phyloP scores from a whole-genome alignment of 2,113 vertebrate genomes.

The Alces alces region DNA sequence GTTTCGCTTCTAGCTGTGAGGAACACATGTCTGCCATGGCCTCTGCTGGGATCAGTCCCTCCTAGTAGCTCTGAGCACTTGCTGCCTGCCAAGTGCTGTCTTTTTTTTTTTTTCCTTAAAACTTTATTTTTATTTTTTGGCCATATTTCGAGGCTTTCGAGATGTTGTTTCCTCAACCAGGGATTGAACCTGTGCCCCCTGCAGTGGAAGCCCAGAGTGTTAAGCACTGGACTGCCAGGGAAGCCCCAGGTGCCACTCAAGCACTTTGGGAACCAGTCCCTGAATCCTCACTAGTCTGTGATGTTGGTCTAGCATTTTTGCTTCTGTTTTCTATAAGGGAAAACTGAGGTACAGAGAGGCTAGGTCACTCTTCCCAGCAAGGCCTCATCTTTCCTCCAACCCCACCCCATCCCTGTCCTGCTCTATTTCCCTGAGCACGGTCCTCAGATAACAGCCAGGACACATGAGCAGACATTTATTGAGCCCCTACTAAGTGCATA shows the following conservation, averaged over 20 bases:
- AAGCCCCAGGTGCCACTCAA: too few relatives aligned
- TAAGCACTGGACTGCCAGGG: not conserved
- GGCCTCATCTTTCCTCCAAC: not conserved
- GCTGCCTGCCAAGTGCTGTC: not conserved
- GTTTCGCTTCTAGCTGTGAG: not conserved
- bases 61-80: rapidly evolving
- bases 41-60: rapidly evolving
- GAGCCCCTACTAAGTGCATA: not conserved
- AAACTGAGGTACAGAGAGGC: not conserved
- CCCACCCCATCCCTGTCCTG: not conserved
- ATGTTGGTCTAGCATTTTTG: rapidly evolving
- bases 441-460: not conserved
- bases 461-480: not conserved
- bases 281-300: rapidly evolving
- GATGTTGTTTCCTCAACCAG: not conserved
- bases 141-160: not conserved
- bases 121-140: not conserved
- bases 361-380: not conserved
- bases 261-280: not conserved
- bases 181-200: not conserved
- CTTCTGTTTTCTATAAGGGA: not conserved
- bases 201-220: not conserved
- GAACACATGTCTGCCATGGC: rapidly evolving
- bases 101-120: not conserved
- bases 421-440: not conserved